A percentile compares a stretch with the other conserved stretches of the same genome.
Conservation (phyloP, 1,140 invertebrate species). For the Mylabris phalerata region DNA sequence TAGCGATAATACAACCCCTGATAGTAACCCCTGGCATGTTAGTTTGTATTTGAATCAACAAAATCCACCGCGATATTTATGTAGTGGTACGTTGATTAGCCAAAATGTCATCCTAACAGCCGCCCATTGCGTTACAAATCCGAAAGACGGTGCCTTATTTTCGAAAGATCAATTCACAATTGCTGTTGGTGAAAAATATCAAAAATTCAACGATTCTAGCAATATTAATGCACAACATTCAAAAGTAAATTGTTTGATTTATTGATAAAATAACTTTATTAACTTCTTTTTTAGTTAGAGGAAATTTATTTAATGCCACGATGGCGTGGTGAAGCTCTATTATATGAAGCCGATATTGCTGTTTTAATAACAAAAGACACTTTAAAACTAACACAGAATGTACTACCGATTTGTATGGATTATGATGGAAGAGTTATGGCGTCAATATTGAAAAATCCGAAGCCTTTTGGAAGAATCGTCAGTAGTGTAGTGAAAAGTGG, state of each 20-base stretch:
- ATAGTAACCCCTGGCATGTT: no score
- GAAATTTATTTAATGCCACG: background rate
- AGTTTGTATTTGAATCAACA: no score
- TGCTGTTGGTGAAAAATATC: no score
- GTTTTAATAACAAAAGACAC: background rate
- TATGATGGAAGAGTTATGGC: background rate
- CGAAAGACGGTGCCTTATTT: no score
- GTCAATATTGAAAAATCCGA: background rate
- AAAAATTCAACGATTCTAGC: no score
- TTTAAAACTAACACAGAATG: background rate
- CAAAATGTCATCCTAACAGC: no score
- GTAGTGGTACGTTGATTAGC: no score
- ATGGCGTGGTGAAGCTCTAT: background rate
- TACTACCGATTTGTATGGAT: conserved; percentile 1
- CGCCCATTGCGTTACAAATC: no score
- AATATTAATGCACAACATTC: background rate
- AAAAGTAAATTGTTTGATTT: conserved; percentile 28
- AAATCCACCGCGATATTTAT: no score
- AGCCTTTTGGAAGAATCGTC: background rate
- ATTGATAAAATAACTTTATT: conserved; percentile 21
- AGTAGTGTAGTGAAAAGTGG: no score
- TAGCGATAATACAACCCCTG: no score
- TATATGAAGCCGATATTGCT: background rate
- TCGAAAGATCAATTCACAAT: no score
- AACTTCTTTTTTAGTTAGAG: conserved; percentile 17